Percentiles rank a stretch among this genome's conserved stretches.
Evolutionary conservation across 2,113 vertebrate genomes (phyloP).

Genomic region (Cromileptes altivelis): DNA sequence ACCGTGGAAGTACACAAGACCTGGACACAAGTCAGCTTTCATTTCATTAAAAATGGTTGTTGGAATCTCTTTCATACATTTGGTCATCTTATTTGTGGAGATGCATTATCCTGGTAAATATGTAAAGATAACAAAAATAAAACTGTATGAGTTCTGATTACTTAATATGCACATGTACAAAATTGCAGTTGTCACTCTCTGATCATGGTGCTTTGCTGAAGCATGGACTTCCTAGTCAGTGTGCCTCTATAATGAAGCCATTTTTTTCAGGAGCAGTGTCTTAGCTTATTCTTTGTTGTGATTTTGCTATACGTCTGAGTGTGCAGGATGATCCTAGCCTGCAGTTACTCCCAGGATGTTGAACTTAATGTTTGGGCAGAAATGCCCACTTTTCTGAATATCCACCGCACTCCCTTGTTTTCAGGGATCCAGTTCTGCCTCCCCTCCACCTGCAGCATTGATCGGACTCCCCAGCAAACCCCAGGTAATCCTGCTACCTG

Average conservation of each 20-base stretch:
- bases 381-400: conserved; percentile 66
- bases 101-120: not conserved
- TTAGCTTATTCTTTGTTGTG: not conserved
- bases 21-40: not conserved
- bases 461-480: conserved; percentile 79
- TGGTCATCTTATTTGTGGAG: not conserved
- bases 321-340: conserved; percentile 3
- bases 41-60: not conserved
- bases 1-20: not conserved
- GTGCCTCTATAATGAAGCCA: not conserved
- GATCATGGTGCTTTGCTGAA: not conserved
- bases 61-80: not conserved
- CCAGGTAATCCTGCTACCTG: conserved; percentile 79
- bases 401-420: conserved; percentile 77
- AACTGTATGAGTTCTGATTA: not conserved
- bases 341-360: conserved; percentile 18
- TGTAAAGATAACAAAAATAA: not conserved
- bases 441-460: conserved; percentile 81
- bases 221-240: not conserved
- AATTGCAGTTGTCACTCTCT: not conserved
- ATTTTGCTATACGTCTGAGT: not conserved
- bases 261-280: not conserved
- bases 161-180: not conserved
- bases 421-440: conserved; percentile 87
- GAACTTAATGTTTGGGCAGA: conserved; percentile 49